phyloP scores from a whole-genome alignment of 2,797 vertebrate species.

The Phataginus tricuspis region DNA sequence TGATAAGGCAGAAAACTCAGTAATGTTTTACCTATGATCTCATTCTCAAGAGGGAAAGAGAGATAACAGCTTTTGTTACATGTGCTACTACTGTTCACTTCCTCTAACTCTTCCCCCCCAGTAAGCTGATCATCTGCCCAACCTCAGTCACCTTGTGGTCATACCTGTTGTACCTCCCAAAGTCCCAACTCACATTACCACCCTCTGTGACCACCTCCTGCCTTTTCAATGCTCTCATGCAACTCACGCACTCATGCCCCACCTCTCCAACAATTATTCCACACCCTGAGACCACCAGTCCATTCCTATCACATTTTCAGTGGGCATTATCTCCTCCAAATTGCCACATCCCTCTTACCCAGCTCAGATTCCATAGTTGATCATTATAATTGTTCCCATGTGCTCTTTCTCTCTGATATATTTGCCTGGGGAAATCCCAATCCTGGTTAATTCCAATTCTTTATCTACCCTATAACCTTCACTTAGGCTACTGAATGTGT shows the following conservation, averaged over 20 bases:
- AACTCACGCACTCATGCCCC: background rate
- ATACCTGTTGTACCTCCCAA: background rate
- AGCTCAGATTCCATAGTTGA: background rate
- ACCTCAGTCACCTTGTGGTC: background rate
- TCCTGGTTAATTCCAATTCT: background rate
- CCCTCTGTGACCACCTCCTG: background rate
- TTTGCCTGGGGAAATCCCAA: background rate
- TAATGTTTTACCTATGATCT: constrained; percentile 97
- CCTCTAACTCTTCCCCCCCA: background rate
- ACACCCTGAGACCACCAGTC: background rate
- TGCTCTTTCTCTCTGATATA: background rate
- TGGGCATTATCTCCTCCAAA: background rate
- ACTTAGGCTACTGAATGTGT: background rate
- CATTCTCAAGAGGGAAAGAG: constrained; percentile 86
- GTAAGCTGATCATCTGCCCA: background rate
- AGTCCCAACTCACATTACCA: background rate
- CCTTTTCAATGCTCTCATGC: background rate
- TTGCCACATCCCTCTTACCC: background rate
- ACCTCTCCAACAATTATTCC: background rate
- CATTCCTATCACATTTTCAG: background rate
- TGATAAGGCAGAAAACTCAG: constrained; percentile 95
- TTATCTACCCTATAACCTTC: background rate
- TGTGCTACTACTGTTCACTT: constrained; percentile 64
- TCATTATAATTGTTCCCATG: background rate
- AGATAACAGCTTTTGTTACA: constrained; percentile 85